phyloP scores from a whole-genome alignment of 23 tunicate species.

The Halocynthia aurantium region DNA sequence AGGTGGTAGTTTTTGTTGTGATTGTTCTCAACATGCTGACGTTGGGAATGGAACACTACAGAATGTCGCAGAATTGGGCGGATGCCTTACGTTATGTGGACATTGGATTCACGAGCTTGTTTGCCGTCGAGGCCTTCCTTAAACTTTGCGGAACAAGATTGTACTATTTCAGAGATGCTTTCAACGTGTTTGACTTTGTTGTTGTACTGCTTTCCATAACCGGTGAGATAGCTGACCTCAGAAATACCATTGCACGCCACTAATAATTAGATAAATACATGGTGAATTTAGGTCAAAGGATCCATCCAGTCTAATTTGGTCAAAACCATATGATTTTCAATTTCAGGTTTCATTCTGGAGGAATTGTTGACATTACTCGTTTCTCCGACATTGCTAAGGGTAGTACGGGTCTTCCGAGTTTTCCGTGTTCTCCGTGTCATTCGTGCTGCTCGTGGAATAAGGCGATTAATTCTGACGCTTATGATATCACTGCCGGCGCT shows the following conservation, averaged over 20 bases:
- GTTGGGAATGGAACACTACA: conserved; percentile 82
- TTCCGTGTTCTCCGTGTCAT: conserved; percentile 84
- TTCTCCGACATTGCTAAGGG: conserved; percentile 85
- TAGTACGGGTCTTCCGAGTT: conserved; percentile 82
- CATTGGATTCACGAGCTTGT: conserved; percentile 62
- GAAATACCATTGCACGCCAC: background rate
- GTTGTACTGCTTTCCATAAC: conserved; percentile 60
- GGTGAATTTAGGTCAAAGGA: too few relatives aligned
- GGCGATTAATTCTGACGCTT: conserved; percentile 69
- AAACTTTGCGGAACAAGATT: conserved; percentile 68
- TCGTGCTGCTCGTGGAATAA: conserved; percentile 87
- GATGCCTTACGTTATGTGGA: conserved; percentile 48
- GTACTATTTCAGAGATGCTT: conserved; percentile 73
- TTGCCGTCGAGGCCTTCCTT: conserved; percentile 51
- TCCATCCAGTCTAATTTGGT: too few relatives aligned
- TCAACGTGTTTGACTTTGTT: conserved; percentile 84
- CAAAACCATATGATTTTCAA: background rate
- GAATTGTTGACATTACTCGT: conserved; percentile 46
- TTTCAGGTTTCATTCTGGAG: conserved; percentile 62
- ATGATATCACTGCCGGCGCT: conserved; percentile 90
- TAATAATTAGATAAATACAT: too few relatives aligned
- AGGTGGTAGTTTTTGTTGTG: conserved; percentile 60
- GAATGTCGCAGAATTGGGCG: conserved; percentile 51
- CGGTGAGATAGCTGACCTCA: conserved; percentile 34
- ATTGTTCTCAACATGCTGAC: conserved; percentile 84